These are phyloP conservation scores for Choristoneura rosaceana DNA, from an alignment of 2,888 invertebrate genomes.

Conservation along the genomic window DNA sequence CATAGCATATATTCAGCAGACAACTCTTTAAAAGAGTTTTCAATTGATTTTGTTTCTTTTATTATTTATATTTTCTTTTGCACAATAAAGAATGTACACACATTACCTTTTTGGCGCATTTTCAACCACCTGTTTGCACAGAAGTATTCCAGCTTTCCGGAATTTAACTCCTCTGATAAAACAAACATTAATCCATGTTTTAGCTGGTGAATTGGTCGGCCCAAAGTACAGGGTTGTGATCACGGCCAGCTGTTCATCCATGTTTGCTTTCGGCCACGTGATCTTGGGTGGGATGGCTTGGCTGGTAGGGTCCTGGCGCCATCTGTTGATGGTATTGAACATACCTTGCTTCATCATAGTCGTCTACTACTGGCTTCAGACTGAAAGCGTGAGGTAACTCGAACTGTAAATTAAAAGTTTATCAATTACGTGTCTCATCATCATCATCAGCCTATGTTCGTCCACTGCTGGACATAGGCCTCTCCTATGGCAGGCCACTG, in stretches of 20 bases:
- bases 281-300: constrained; percentile 88
- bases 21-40: too few species aligned
- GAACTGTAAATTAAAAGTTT: neutral
- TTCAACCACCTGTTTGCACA: too few species aligned
- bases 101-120: too few species aligned
- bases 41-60: too few species aligned
- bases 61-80: too few species aligned
- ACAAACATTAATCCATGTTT: constrained; percentile 6
- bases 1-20: too few species aligned
- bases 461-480: too few species aligned
- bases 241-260: constrained; percentile 88
- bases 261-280: constrained; percentile 90
- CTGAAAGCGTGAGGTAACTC: constrained; percentile 88
- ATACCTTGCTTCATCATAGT: constrained; percentile 88
- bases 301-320: constrained; percentile 88
- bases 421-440: neutral
- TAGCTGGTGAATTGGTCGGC: constrained; percentile 91
- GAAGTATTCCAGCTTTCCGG: too few species aligned
- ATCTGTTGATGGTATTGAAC: constrained; percentile 87
- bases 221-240: constrained; percentile 89
- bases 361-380: constrained; percentile 87
- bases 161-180: too few species aligned
- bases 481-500: too few species aligned
- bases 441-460: too few species aligned
- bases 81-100: too few species aligned